Percentiles rank a stretch among this genome's conserved stretches.
Evolutionary conservation across 2,113 vertebrate genomes (phyloP).

Genomic region (Grammomys dolichurus): DNA sequence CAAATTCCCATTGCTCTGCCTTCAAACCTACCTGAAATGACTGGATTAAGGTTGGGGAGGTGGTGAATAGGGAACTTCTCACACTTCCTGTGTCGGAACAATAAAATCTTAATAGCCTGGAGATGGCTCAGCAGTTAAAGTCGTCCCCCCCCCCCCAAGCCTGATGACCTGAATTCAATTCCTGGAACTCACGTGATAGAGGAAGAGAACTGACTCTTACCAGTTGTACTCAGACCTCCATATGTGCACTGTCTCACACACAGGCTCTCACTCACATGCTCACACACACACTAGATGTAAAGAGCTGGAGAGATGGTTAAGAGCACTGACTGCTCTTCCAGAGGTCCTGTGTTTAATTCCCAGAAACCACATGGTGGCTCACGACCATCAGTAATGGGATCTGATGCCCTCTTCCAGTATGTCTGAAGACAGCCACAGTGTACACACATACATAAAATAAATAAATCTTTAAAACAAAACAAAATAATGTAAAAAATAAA

Average conservation of each 20-base stretch:
- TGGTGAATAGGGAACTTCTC: neutral
- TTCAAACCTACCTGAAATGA: slow-evolving; percentile 21
- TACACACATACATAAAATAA: too few relatives aligned
- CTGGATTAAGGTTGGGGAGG: neutral
- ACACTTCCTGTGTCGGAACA: neutral
- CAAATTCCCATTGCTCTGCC: neutral
- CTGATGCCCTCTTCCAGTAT: too few relatives aligned
- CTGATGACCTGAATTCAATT: neutral
- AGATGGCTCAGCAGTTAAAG: neutral
- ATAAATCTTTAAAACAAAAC: too few relatives aligned
- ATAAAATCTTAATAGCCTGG: neutral
- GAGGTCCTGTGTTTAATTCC: too few relatives aligned
- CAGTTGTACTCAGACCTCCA: neutral
- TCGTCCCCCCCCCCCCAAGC: neutral
- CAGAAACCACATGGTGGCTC: too few relatives aligned
- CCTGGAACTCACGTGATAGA: too few relatives aligned
- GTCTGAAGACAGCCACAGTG: too few relatives aligned
- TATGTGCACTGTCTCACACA: neutral
- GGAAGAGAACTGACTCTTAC: neutral
- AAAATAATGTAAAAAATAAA: neutral
- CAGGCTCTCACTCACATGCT: neutral
- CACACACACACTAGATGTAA: neutral
- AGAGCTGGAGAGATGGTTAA: too few relatives aligned
- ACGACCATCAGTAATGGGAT: too few relatives aligned
- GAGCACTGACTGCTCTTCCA: too few relatives aligned